Percentiles rank a stretch among this genome's conserved stretches.
Evolutionary conservation across 2,888 invertebrate species (phyloP).

Genomic region (Dynastes tityus): DNA sequence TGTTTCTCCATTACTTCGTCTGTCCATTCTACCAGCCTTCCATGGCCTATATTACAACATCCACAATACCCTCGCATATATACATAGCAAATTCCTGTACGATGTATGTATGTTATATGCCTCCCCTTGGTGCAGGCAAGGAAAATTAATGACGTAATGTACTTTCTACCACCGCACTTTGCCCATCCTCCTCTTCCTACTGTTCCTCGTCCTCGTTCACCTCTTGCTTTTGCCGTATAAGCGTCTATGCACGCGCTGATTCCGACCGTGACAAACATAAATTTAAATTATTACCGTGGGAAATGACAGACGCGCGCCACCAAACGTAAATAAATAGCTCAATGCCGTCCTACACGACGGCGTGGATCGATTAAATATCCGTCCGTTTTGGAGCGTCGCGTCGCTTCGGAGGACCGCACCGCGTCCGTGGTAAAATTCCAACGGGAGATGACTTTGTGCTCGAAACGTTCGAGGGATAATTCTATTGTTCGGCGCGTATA

Average conservation of each 20-base stretch:
- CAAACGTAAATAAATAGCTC: constrained; percentile 20
- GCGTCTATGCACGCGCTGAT: constrained; percentile 1
- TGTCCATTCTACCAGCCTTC: no score
- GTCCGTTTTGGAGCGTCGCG: not conserved
- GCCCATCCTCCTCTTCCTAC: no score
- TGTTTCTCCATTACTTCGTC: no score
- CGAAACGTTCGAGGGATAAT: no score
- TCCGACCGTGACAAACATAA: constrained; percentile 22
- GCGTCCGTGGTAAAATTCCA: not conserved
- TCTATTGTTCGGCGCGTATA: no score
- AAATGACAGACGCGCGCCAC: constrained; percentile 23
- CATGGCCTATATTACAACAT: no score
- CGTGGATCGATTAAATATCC: constrained; percentile 16
- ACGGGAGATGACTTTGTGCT: not conserved
- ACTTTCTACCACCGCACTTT: not conserved
- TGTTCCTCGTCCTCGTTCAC: no score
- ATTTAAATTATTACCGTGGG: constrained; percentile 37
- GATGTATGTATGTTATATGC: not conserved
- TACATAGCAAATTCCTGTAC: not conserved
- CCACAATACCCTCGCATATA: no score
- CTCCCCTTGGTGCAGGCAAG: not conserved
- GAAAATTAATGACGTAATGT: constrained; percentile 10
- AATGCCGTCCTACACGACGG: constrained; percentile 15
- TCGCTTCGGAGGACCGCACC: not conserved
- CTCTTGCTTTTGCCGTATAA: no score